Base-by-base conservation (phyloP, 2,113 vertebrate genomes). In the Esox niger region DNA sequence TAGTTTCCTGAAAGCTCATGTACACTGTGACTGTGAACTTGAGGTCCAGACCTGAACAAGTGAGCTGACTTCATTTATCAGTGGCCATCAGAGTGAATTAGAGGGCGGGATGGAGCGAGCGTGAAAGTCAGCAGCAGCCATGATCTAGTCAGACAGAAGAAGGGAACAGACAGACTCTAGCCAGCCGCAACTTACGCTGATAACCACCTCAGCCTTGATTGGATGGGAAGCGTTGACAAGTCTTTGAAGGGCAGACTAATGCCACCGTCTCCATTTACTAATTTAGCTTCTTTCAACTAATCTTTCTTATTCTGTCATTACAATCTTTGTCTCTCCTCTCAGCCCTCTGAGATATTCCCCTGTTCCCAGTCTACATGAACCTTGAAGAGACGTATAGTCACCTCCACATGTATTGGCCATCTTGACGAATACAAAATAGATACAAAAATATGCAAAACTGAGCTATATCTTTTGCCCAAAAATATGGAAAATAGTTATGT, bases 61-160 rank as follows among this genome's bases (percentile, higher is more conserved):
- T 20, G n/a, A 43, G 61, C 58, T 52, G 59, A 60, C 54, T 75
- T 69, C 61, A 75, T 75, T 64, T 69, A 69, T 75, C 73, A 65
- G 55, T 43, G 26, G 20, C 59, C 25, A 47, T 75, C 55, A 69
- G 73, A 60, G n/a, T 59, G 27, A 64, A 69, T 65, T 69, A 38
- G 55, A 47, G 57, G 30, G 43, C 31, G 30, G 60, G n/a, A 3
- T n/a, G 61, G 66, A 10, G 15, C 29, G 62, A 61, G 62, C 62
- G 58, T 65, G 67, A 75, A 66, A 43, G 60, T 26, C 55, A 21
- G 38, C 17, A 43, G 46, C 56, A 52, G 54, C 31, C 26, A 15
- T 69, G 67, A 64, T 65, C 61, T 35, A 21, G 33, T 47, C 21
- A 38, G 43, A 43, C 35, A 38, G 35, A 38, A 9, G 15, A 13